These are phyloP conservation scores for Samia ricini DNA, from an alignment of 1,140 invertebrate genomes.

Conservation along the genomic window DNA sequence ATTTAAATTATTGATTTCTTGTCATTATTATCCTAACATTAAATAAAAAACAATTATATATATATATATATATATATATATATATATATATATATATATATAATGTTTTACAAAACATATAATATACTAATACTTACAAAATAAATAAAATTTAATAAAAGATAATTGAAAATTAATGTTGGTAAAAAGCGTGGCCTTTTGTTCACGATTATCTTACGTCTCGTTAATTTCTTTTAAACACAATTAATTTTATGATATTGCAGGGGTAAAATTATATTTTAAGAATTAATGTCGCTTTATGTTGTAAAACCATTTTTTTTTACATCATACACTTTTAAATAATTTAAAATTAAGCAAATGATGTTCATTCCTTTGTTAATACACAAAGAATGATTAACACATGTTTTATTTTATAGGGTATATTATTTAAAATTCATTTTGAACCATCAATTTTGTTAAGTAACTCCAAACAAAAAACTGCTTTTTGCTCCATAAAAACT, in stretches of 20 bases:
- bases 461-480: too few species aligned
- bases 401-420: too few species aligned
- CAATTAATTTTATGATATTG: slow-evolving; percentile 1
- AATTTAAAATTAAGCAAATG: background rate
- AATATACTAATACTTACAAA: background rate
- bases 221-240: slow-evolving; percentile 1
- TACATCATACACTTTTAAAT: background rate
- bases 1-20: too few species aligned
- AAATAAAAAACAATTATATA: too few species aligned
- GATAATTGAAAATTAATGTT: background rate
- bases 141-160: background rate
- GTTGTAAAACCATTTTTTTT: background rate
- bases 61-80: background rate
- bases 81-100: background rate
- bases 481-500: too few species aligned
- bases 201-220: background rate
- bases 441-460: too few species aligned
- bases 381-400: too few species aligned
- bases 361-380: too few species aligned
- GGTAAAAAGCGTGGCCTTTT: background rate
- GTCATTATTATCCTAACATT: too few species aligned
- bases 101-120: background rate
- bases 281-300: background rate
- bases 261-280: background rate
- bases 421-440: too few species aligned